These are phyloP conservation scores for Pteropus rufus DNA, from an alignment of 2,797 vertebrate genomes.

Conservation along the genomic window DNA sequence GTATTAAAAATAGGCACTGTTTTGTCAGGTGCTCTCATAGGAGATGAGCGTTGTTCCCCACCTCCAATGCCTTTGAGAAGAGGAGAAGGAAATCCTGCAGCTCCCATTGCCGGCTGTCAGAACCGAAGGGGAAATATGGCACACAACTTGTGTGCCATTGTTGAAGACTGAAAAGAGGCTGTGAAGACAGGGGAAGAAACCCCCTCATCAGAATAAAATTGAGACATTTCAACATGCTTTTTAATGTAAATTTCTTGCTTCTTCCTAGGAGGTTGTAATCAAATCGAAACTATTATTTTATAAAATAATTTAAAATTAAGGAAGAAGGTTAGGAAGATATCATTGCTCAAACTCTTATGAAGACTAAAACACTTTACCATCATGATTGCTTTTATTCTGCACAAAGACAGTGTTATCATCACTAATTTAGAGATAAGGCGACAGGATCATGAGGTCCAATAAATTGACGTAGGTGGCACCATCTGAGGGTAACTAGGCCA, in stretches of 20 bases:
- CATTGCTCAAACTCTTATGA: background rate
- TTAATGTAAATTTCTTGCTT: conserved; percentile 7
- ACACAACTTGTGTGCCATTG: background rate
- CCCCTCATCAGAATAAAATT: background rate
- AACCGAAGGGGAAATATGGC: background rate
- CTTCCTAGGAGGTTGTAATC: background rate
- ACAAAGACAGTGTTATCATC: background rate
- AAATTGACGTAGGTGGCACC: background rate
- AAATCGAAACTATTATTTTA: conserved; percentile 36
- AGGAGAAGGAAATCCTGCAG: background rate
- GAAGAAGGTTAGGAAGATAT: background rate
- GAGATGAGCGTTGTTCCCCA: background rate
- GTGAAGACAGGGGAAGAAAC: background rate
- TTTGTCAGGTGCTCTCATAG: background rate
- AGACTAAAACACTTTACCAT: background rate
- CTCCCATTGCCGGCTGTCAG: background rate
- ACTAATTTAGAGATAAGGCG: background rate
- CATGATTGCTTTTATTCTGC: background rate
- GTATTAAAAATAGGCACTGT: background rate
- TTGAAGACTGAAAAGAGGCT: background rate
- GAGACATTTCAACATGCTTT: background rate
- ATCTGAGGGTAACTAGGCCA: background rate
- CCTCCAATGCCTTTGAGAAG: background rate
- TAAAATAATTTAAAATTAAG: conserved; percentile 52
- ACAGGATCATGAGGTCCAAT: background rate